Evolutionary conservation across 2,888 invertebrate species (phyloP), one percentile per base, ranked within the genome.

Genomic region (Tryphoninae sp.): DNA sequence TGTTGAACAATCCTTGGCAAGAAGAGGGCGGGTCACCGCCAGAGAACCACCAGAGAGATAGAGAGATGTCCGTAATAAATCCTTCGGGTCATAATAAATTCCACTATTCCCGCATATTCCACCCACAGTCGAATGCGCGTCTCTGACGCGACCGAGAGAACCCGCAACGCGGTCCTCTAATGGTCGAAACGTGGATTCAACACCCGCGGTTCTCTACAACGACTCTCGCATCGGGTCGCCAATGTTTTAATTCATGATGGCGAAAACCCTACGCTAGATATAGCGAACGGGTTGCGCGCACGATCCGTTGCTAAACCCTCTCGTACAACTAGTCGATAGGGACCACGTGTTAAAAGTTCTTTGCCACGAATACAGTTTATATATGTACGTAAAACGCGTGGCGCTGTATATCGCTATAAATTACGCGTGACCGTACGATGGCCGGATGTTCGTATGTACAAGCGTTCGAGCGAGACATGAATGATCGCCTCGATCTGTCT

Each of bases 51-150:
- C 33, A 11, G 26, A 59, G 51, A 72, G 33, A 78, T 58, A 71
- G 26, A 33, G 67, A 6, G 51, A 58, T 67, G 58, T 59, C 72
- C 55, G 65, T 72, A 72, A 78, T 78, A 78, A 78, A 78, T 78
- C 78, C 53, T 72, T 67, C 59, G 65, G 51, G 65, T 67, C 59
- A 72, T 72, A 67, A 78, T 78, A 78, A 72, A 78, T 78, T 72
- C 59, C 55, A 65, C 72, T 51, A 78, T 78, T 59, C 42, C n/a
- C 42, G 77, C 64, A 78, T 78, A 78, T 72, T 78, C 58, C 71
- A 49, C 33, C 33, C 49, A 33, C 26, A 68, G 45, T 49, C 58
- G 40, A 55, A 58, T 49, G 42, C 45, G 16, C 42, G 33, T 65
- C 11, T 51, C 55, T 55, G 16, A 9, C 19, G 9, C 55, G 55